Conservation (phyloP, 2,113 vertebrate genomes). For the Sceloporus tristichus region DNA sequence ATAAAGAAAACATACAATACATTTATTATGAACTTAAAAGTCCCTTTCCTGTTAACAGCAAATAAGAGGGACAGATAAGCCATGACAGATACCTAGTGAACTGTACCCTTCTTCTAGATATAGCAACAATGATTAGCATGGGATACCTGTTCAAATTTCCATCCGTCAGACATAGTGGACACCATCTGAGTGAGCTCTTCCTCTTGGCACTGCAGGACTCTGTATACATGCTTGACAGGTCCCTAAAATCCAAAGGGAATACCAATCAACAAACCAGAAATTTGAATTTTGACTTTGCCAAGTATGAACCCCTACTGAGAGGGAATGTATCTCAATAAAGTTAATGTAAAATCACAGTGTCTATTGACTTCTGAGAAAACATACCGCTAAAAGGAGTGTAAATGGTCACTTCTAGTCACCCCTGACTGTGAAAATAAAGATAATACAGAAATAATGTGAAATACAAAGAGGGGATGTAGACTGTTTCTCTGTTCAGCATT, state of each 20-base stretch:
- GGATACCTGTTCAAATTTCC: slow-evolving; percentile 98
- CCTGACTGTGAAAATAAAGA: not conserved
- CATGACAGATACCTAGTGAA: not conserved
- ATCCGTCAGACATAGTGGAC: slow-evolving; percentile 98
- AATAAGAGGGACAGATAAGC: not conserved
- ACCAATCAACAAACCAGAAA: not conserved
- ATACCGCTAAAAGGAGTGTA: not conserved
- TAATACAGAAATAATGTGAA: not conserved
- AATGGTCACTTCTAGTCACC: not conserved
- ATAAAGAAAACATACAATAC: not conserved
- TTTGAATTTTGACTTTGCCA: not conserved
- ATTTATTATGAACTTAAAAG: not conserved
- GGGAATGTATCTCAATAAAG: not conserved
- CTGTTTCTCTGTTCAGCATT: not conserved
- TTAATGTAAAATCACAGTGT: not conserved
- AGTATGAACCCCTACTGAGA: not conserved
- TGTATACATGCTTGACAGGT: slow-evolving; percentile 97
- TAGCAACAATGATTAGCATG: not conserved
- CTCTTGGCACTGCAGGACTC: slow-evolving; percentile 98
- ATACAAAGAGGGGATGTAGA: not conserved
- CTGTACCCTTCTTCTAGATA: not conserved
- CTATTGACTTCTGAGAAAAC: not conserved
- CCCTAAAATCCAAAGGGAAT: slow-evolving; percentile 78
- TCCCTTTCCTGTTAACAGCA: not conserved
- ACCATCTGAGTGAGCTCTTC: slow-evolving; percentile 99